Conservation (phyloP, 2,888 invertebrate species). For the Mellilla xanthometata region DNA sequence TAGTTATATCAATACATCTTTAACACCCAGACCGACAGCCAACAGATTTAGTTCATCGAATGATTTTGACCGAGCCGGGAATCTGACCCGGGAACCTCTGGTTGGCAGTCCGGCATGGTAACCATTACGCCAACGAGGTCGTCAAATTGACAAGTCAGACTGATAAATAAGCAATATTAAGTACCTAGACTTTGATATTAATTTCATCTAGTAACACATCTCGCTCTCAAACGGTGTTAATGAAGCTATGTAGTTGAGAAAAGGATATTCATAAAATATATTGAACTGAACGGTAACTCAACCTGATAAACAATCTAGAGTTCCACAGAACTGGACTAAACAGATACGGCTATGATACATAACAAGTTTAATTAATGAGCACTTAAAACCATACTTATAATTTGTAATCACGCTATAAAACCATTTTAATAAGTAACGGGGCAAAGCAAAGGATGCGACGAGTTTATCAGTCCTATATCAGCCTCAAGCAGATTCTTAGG, state of each 20-base stretch:
- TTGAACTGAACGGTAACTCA: not conserved
- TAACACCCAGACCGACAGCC: too few species aligned
- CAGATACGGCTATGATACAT: constrained; percentile 3
- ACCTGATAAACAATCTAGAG: constrained; percentile 2
- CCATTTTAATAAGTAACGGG: constrained; percentile 4
- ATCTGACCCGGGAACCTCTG: too few species aligned
- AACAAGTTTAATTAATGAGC: not conserved
- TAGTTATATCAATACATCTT: too few species aligned
- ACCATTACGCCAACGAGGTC: too few species aligned
- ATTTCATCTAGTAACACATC: too few species aligned
- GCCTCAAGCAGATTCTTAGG: not conserved
- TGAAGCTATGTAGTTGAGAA: not conserved
- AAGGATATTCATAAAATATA: not conserved
- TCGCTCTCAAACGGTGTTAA: not conserved
- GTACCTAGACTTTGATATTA: too few species aligned
- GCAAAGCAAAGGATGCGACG: not conserved
- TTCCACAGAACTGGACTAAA: constrained; percentile 1
- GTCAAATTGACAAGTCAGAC: too few species aligned
- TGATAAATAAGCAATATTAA: too few species aligned
- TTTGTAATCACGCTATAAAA: constrained; percentile 1
- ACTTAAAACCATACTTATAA: constrained; percentile 1
- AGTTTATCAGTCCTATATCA: not conserved
- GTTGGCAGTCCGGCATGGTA: too few species aligned
- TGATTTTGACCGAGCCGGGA: too few species aligned
- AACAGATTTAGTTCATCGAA: too few species aligned